Percentiles rank a stretch among this genome's conserved stretches.
These are phyloP conservation scores for Halcyon malimbica DNA, from an alignment of 2,113 vertebrate genomes.

Conservation along the genomic window DNA sequence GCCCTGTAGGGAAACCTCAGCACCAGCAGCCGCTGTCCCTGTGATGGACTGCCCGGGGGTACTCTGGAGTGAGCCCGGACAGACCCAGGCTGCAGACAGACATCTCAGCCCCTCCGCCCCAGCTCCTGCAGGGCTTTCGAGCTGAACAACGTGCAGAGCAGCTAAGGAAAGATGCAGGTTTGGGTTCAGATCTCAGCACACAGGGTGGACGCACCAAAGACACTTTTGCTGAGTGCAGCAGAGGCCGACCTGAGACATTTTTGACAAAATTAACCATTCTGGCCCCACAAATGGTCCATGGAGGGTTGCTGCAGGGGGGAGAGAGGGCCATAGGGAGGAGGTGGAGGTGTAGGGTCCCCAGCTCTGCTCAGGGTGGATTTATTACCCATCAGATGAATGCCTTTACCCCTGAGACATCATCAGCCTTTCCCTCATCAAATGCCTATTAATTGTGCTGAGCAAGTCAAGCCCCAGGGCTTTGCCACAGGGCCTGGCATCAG, in stretches of 20 bases:
- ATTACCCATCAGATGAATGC: not conserved
- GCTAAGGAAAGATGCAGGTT: not conserved
- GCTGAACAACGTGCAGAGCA: not conserved
- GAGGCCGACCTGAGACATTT: not conserved
- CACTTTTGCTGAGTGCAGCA: not conserved
- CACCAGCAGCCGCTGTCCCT: not conserved
- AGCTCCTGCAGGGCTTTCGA: not conserved
- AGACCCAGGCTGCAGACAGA: not conserved
- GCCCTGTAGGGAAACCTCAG: not conserved
- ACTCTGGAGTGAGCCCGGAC: not conserved
- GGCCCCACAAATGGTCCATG: not conserved
- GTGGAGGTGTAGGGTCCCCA: not conserved
- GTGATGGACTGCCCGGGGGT: fast-evolving
- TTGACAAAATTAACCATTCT: not conserved
- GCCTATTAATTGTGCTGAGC: not conserved
- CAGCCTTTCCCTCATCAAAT: not conserved
- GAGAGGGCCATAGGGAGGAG: not conserved
- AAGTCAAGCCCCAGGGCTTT: not conserved
- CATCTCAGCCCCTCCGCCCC: not conserved
- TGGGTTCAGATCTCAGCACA: not conserved
- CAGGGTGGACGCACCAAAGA: not conserved
- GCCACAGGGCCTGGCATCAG: fast-evolving
- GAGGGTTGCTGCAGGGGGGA: not conserved
- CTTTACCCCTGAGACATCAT: not conserved
- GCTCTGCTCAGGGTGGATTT: not conserved